Evolutionary conservation across 2,888 invertebrate species (phyloP).

Genomic region (Agapostemon virescens): DNA sequence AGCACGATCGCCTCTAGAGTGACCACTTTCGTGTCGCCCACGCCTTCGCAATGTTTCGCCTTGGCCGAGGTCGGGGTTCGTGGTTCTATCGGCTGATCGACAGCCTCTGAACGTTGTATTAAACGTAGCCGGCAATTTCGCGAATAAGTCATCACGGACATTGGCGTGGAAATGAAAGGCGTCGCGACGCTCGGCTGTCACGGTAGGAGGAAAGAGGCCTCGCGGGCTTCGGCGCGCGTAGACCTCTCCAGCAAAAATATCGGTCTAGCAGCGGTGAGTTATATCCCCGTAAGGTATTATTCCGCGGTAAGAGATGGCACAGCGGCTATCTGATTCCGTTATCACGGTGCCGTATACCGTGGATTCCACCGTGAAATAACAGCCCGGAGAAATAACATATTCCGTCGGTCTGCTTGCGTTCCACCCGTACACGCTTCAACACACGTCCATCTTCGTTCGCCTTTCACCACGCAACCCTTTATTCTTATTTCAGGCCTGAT

Average conservation of each 20-base stretch:
- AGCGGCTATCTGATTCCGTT: constrained; percentile 71
- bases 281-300: constrained; percentile 71
- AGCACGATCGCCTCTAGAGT: background rate
- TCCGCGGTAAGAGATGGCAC: constrained; percentile 69
- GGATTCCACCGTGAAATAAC: constrained; percentile 65
- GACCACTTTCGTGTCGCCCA: constrained; percentile 5
- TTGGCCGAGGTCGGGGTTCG: background rate
- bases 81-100: constrained; percentile 34
- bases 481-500: constrained; percentile 1
- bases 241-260: constrained; percentile 64
- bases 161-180: constrained; percentile 10
- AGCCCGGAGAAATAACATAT: constrained; percentile 63
- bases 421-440: constrained; percentile 2
- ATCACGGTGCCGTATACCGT: constrained; percentile 64
- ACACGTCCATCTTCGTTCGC: constrained; percentile 36
- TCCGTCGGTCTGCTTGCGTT: constrained; percentile 49
- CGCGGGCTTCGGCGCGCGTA: constrained; percentile 18
- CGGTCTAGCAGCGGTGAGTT: constrained; percentile 69
- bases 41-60: constrained; percentile 2
- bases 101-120: constrained; percentile 32
- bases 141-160: constrained; percentile 40
- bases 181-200: background rate
- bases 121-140: constrained; percentile 31
- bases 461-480: constrained; percentile 33
- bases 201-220: constrained; percentile 4